Percentiles rank a stretch among this genome's conserved stretches.
phyloP scores from a whole-genome alignment of 2,797 vertebrate genomes.

The Carcharodon carcharias region DNA sequence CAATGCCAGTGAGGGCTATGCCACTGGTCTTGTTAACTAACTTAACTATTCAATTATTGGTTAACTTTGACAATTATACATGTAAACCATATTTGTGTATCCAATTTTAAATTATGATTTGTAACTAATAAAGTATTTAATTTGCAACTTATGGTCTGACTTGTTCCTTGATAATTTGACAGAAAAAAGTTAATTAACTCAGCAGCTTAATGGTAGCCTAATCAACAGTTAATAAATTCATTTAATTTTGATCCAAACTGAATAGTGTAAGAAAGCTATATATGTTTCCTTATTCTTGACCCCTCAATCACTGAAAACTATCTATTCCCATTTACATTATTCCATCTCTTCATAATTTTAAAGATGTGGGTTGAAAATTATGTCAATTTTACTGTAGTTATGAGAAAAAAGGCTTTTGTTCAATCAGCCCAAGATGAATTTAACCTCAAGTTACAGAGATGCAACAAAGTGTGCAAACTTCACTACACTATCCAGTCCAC shows the following conservation, averaged over 20 bases:
- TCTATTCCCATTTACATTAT: not conserved
- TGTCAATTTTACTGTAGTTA: not conserved
- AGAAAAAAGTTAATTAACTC: not conserved
- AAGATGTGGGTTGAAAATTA: not conserved
- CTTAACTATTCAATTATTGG: not conserved
- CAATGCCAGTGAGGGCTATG: not conserved
- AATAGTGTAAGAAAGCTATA: not conserved
- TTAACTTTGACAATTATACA: not conserved
- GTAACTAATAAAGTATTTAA: not conserved
- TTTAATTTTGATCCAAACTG: constrained; percentile 8
- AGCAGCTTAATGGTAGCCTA: not conserved
- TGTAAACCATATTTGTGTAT: not conserved
- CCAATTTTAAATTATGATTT: not conserved
- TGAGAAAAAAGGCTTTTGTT: not conserved
- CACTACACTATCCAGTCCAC: not conserved
- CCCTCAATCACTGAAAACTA: not conserved
- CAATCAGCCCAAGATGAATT: not conserved
- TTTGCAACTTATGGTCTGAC: not conserved
- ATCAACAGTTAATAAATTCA: not conserved
- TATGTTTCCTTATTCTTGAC: not conserved
- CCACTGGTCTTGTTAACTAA: not conserved
- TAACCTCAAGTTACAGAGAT: not conserved
- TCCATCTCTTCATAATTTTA: not conserved
- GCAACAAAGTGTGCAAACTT: not conserved
- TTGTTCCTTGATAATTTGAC: not conserved